Base-by-base conservation (phyloP, 1,140 invertebrate species). In the Bombus sibiricus region DNA sequence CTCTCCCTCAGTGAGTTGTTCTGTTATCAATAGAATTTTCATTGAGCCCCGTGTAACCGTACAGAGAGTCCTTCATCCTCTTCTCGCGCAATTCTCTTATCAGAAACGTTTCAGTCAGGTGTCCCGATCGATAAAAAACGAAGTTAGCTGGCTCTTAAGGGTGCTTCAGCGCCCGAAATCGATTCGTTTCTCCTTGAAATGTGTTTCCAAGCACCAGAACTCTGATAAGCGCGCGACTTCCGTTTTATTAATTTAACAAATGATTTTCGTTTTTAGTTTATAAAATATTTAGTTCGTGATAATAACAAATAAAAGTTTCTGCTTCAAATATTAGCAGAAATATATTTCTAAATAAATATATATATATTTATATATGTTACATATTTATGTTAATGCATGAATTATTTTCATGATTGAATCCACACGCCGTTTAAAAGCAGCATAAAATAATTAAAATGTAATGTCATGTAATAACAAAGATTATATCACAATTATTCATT, bases 21-120 rank as follows among this genome's bases (percentile, higher is more conserved):
- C 79, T 76, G 34, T 83, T 86, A 83, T 83, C 85, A 83, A 86
- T 86, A 37, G 76, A 76, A 86, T 86, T 75, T 68, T 77, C 81
- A 83, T 77, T 75, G 32, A 69, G 15, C 18, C 53, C 22, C 22
- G 69, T 80, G 72, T 83, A 81, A 86, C 73, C n/a, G 72, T 57
- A n/a, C 72, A 37, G 59, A 57, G 79, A 69, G 59, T 81, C 15
- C 84, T 57, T 85, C 66, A 64, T 64, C 37, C 81, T 18, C 64
- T 34, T 47, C 47, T 73, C 83, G 28, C 10, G 9, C 71, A 37
- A 15, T 69, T 85, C 83, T 37, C 73, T 80, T 85, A 76, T 80
- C 66, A 37, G 68, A 66, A 69, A 28, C 68, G 37, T 57, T 73
- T 64, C 41, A 72, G 59, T 28, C 68, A 25, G 75, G 34, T 62